Percentiles rank a stretch among this genome's conserved stretches.
These are phyloP conservation scores for Diplodus sargus DNA, from an alignment of 2,797 vertebrate species.

Conservation along the genomic window DNA sequence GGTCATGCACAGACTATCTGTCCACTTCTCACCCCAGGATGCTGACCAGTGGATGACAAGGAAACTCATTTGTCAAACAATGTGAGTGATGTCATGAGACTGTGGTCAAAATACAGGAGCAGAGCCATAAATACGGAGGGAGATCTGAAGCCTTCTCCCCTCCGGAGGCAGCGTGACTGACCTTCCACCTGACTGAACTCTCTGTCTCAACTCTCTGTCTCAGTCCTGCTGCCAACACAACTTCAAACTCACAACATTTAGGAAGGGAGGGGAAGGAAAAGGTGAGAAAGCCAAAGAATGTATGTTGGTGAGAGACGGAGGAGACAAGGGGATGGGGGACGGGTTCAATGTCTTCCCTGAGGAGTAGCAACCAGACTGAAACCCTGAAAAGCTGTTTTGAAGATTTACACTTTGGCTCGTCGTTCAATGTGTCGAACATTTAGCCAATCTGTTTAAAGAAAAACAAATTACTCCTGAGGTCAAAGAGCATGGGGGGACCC, in stretches of 20 bases:
- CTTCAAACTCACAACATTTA: conserved; percentile 51
- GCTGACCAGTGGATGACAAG: conserved; percentile 48
- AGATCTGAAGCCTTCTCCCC: conserved; percentile 60
- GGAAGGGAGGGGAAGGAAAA: conserved; percentile 35
- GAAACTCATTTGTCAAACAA: conserved; percentile 76
- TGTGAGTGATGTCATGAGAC: conserved; percentile 54
- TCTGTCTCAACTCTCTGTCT: conserved; percentile 55
- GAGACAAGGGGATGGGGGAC: conserved; percentile 7
- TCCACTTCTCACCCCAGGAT: conserved; percentile 42
- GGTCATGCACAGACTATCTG: conserved; percentile 39
- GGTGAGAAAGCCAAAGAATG: conserved; percentile 59
- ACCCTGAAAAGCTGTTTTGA: conserved; percentile 66
- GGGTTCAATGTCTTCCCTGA: conserved; percentile 59
- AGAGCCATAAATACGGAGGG: conserved; percentile 62
- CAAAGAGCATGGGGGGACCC: conserved; percentile 67
- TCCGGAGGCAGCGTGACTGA: conserved; percentile 49
- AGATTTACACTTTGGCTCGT: conserved; percentile 78
- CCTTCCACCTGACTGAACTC: conserved; percentile 65
- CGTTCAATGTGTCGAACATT: conserved; percentile 75
- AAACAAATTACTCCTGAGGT: conserved; percentile 82
- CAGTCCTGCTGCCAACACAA: conserved; percentile 59
- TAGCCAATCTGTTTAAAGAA: conserved; percentile 78
- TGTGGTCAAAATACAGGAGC: conserved; percentile 69
- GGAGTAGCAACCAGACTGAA: conserved; percentile 63
- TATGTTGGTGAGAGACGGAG: conserved; percentile 27